These are phyloP conservation scores for Corythoichthys haematopterus DNA, from an alignment of 2,113 vertebrate species.

Conservation along the genomic window DNA sequence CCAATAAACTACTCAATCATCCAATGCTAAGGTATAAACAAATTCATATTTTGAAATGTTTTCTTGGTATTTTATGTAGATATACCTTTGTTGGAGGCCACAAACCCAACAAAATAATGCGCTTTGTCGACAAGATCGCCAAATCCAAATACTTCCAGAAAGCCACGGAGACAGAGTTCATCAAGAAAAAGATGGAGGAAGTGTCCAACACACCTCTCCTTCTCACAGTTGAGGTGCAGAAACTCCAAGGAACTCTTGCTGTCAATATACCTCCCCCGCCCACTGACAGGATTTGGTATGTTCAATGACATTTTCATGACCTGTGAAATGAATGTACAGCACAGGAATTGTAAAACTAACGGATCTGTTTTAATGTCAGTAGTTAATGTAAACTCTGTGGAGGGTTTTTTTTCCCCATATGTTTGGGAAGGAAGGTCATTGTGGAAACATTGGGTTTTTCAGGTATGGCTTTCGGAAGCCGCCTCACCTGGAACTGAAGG, in stretches of 20 bases:
- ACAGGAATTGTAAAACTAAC: not conserved
- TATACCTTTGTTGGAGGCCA: conserved; percentile 81
- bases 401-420: not conserved
- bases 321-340: not conserved
- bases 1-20: too few relatives aligned
- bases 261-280: conserved; percentile 96
- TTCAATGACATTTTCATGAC: not conserved
- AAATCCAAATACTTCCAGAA: conserved; percentile 98
- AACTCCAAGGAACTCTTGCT: conserved; percentile 83
- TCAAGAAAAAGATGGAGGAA: conserved; percentile 97
- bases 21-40: too few relatives aligned
- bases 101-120: conserved; percentile 92
- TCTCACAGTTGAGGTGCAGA: conserved; percentile 91
- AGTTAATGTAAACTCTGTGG: not conserved
- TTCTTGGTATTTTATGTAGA: not conserved
- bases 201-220: conserved; percentile 94
- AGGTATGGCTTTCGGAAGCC: conserved; percentile 96
- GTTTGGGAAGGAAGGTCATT: not conserved
- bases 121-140: conserved; percentile 94
- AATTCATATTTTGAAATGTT: not conserved
- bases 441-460: not conserved
- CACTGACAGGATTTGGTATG: conserved; percentile 93
- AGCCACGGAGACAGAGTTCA: conserved; percentile 95
- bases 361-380: not conserved
- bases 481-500: conserved; percentile 90